These are phyloP conservation scores for Aldrovandia affinis DNA, from an alignment of 2,797 vertebrate species.

Conservation along the genomic window DNA sequence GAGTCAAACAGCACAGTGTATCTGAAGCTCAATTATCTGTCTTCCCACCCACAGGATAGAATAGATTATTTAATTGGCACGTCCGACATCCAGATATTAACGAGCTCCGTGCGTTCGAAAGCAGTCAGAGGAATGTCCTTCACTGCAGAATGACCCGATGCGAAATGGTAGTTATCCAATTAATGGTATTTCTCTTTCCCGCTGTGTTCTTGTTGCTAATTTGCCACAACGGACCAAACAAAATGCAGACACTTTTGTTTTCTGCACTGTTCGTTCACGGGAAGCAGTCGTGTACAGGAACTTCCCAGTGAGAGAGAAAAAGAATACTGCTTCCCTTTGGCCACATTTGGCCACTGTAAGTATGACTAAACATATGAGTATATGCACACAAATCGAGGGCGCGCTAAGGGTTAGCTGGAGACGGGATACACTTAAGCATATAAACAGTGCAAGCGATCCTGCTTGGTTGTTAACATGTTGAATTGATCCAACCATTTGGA, in stretches of 20 bases:
- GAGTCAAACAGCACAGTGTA: background rate
- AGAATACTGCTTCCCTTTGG: background rate
- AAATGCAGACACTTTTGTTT: background rate
- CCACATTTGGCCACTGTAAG: too few species aligned
- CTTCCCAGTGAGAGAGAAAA: background rate
- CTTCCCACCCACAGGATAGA: background rate
- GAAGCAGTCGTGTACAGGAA: background rate
- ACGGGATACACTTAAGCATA: too few species aligned
- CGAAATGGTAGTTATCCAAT: background rate
- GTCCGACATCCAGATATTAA: background rate
- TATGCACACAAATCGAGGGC: background rate
- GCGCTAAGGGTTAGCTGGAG: background rate
- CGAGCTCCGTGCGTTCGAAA: background rate
- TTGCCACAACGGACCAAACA: background rate
- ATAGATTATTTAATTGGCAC: background rate
- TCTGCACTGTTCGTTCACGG: too few species aligned
- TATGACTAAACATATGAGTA: background rate
- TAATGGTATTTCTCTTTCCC: background rate
- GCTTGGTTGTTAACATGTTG: background rate
- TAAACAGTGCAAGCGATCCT: background rate
- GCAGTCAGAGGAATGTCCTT: background rate
- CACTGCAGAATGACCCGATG: background rate
- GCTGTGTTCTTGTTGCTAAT: background rate
- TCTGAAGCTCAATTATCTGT: slow-evolving; percentile 1
- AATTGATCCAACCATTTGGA: background rate